phyloP scores from a whole-genome alignment of 1,140 invertebrate species.

The Hylaeus volcanicus region DNA sequence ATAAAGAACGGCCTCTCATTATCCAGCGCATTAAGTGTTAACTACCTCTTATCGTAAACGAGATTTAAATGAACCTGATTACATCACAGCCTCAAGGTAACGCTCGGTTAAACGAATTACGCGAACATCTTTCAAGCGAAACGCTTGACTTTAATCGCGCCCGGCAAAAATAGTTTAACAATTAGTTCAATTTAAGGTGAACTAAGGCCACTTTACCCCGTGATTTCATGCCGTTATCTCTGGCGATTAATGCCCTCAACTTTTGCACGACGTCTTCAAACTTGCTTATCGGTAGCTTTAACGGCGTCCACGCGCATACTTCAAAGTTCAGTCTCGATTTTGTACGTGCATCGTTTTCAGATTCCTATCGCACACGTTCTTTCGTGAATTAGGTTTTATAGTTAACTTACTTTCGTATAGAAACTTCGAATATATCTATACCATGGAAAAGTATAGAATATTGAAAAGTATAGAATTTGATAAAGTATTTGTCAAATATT shows the following conservation, averaged over 20 bases:
- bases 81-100: constrained; percentile 22
- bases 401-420: too few relatives aligned
- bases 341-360: too few relatives aligned
- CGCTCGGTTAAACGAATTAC: constrained; percentile 40
- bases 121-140: constrained; percentile 42
- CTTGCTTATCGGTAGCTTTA: background rate
- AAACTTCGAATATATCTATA: too few relatives aligned
- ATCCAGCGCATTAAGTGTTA: constrained; percentile 38
- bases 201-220: background rate
- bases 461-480: too few relatives aligned
- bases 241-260: background rate
- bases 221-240: background rate
- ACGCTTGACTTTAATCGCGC: constrained; percentile 35
- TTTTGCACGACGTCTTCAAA: background rate
- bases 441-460: too few relatives aligned
- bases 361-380: too few relatives aligned
- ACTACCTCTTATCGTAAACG: constrained; percentile 47
- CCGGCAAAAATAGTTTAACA: constrained; percentile 41
- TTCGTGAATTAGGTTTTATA: too few relatives aligned
- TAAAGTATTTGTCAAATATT: too few relatives aligned
- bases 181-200: constrained; percentile 17
- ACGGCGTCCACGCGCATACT: background rate
- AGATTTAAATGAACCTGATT: constrained; percentile 63
- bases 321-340: background rate
- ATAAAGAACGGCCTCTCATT: constrained; percentile 38